Evolutionary conservation across 1,140 invertebrate genomes (phyloP).

Genomic region (Brachionus asplanchnoidis): DNA sequence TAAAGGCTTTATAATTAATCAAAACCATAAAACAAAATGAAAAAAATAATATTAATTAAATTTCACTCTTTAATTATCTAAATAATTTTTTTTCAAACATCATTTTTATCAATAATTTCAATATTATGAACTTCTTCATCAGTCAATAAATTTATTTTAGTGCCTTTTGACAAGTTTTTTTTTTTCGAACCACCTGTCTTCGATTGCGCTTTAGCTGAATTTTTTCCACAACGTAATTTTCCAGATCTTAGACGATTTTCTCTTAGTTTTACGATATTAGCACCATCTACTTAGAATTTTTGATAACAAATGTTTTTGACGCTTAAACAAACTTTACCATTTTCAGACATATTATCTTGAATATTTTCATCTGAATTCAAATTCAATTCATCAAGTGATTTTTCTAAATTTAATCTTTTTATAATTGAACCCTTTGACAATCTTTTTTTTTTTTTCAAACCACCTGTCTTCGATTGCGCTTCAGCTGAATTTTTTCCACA

Average conservation of each 20-base stretch:
- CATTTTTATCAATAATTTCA: not conserved
- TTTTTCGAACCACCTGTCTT: not conserved
- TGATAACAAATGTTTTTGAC: not conserved
- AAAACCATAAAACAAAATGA: not conserved
- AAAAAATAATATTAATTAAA: not conserved
- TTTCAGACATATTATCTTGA: not conserved
- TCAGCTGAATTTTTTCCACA: not conserved
- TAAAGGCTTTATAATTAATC: not conserved
- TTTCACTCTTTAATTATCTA: not conserved
- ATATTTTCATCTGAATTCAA: not conserved
- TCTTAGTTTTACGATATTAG: not conserved
- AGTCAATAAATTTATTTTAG: not conserved
- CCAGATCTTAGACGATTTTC: not conserved
- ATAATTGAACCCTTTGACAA: no score
- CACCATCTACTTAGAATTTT: not conserved
- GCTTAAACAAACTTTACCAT: not conserved
- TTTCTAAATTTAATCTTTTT: not conserved
- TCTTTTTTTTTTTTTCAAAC: not conserved
- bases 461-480: not conserved
- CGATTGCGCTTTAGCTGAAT: not conserved
- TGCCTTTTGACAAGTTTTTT: not conserved
- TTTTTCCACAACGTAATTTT: not conserved
- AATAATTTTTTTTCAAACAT: not conserved
- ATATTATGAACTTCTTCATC: not conserved
- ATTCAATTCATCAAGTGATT: not conserved